A percentile compares a stretch with the other conserved stretches of the same genome.
These are phyloP conservation scores for Gastrophryne carolinensis DNA, from an alignment of 2,797 vertebrate genomes.

Conservation along the genomic window DNA sequence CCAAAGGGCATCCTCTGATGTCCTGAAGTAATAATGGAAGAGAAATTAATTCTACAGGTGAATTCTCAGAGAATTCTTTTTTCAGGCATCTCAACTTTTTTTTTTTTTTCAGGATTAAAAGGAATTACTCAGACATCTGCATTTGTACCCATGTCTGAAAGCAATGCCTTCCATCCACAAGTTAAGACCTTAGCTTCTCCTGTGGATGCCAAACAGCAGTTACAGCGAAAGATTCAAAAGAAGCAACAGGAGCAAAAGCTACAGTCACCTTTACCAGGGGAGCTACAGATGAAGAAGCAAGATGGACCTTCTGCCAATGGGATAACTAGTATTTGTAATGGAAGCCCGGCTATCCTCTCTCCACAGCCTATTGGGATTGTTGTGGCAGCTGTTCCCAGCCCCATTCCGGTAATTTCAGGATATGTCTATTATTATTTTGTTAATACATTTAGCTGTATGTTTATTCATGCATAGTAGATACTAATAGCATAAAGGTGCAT, in stretches of 20 bases:
- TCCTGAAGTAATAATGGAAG: too few relatives aligned
- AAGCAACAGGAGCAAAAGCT: conserved; percentile 97
- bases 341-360: conserved; percentile 84
- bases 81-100: background rate
- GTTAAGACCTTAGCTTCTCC: conserved; percentile 85
- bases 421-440: background rate
- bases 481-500: too few relatives aligned
- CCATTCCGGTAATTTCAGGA: conserved; percentile 78
- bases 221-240: conserved; percentile 98
- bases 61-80: too few relatives aligned
- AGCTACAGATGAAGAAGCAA: conserved; percentile 75
- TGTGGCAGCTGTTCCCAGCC: conserved; percentile 89
- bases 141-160: conserved; percentile 87
- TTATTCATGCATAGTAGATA: background rate
- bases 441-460: too few relatives aligned
- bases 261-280: conserved; percentile 85
- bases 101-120: conserved; percentile 77
- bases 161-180: conserved; percentile 90
- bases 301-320: conserved; percentile 76
- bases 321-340: conserved; percentile 75
- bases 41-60: too few relatives aligned
- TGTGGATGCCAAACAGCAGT: conserved; percentile 95
- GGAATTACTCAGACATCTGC: conserved; percentile 82
- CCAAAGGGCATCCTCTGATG: too few relatives aligned
- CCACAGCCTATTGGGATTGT: conserved; percentile 93